Percentiles rank a stretch among this genome's conserved stretches.
Conservation (phyloP, 1,140 invertebrate species). For the Harpegnathos saltator region DNA sequence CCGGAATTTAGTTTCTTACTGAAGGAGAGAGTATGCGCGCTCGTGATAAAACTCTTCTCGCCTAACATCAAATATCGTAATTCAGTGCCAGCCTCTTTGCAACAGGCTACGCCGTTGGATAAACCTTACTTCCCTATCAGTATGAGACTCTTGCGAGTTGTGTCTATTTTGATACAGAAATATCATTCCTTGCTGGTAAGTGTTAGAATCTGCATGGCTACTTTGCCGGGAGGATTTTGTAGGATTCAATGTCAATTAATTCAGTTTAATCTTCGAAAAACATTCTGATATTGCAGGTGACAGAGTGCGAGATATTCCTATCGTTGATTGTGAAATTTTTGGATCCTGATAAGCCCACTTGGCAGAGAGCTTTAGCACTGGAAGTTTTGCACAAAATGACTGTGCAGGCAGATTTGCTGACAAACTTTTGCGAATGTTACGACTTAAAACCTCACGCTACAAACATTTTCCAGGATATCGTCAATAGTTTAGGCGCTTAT, state of each 20-base stretch:
- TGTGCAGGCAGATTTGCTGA: conserved; percentile 94
- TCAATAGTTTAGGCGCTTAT: conserved; percentile 97
- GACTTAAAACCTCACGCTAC: conserved; percentile 97
- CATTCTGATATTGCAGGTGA: conserved; percentile 89
- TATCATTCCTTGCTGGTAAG: conserved; percentile 96
- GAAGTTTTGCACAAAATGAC: conserved; percentile 98
- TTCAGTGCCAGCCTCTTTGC: conserved; percentile 83
- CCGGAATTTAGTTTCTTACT: conserved; percentile 97
- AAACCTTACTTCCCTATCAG: conserved; percentile 99
- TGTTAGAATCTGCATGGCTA: conserved; percentile 60
- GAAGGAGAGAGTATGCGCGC: conserved; percentile 98
- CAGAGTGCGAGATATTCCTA: conserved; percentile 99
- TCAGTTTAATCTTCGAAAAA: background rate
- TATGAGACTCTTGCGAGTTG: conserved; percentile 96
- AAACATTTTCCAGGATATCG: conserved; percentile 97
- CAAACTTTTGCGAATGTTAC: conserved; percentile 97
- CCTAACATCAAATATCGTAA: conserved; percentile 97
- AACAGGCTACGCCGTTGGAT: conserved; percentile 90
- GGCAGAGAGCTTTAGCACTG: conserved; percentile 97
- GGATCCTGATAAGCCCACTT: conserved; percentile 97
- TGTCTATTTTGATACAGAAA: conserved; percentile 96
- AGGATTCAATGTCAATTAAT: background rate
- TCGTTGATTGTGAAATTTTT: conserved; percentile 98
- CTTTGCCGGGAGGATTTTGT: background rate
- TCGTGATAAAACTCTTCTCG: conserved; percentile 99